Evolutionary conservation across 2,797 vertebrate species (phyloP).

Genomic region (Eospalax fontanierii): DNA sequence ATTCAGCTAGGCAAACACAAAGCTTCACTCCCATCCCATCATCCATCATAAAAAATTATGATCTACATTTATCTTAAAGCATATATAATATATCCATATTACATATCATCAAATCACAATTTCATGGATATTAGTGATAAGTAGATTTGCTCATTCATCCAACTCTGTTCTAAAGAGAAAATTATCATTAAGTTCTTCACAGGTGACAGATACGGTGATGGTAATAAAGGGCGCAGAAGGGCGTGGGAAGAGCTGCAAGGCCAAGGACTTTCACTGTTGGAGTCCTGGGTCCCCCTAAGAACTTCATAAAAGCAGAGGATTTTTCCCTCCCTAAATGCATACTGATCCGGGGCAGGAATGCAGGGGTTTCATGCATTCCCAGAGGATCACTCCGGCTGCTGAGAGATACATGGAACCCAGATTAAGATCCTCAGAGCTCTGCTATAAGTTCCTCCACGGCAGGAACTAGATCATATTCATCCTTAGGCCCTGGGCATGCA

Average conservation of each 20-base stretch:
- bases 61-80: conserved; percentile 26
- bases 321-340: background rate
- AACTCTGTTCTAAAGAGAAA: conserved; percentile 42
- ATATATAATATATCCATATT: background rate
- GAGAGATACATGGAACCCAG: background rate
- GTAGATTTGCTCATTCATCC: background rate
- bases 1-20: background rate
- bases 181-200: conserved; percentile 12
- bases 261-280: background rate
- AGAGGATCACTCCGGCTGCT: background rate
- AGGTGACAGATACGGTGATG: background rate
- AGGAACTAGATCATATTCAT: background rate
- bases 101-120: background rate
- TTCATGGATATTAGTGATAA: background rate
- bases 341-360: background rate
- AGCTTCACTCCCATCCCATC: background rate
- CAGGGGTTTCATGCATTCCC: background rate
- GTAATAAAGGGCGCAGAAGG: background rate
- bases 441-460: background rate
- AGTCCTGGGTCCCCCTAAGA: background rate
- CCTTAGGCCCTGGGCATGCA: background rate
- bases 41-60: too few relatives aligned
- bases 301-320: background rate
- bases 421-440: background rate
- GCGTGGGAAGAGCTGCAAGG: background rate